A percentile compares a stretch with the other conserved stretches of the same genome.
Evolutionary conservation across 2,797 vertebrate species (phyloP).

Genomic region (Cossypha heuglini): DNA sequence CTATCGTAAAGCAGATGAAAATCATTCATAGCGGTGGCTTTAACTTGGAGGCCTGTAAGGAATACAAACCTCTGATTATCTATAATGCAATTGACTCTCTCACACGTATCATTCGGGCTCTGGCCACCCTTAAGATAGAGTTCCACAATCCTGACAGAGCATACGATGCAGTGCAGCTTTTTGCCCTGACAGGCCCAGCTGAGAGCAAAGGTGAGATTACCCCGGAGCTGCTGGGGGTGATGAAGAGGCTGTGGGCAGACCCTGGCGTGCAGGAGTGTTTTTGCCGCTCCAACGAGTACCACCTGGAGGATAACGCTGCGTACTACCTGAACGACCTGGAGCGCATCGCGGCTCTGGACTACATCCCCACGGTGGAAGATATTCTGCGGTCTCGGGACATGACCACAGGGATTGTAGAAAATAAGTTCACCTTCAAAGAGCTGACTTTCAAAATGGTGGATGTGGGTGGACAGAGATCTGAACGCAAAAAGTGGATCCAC

Average conservation of each 20-base stretch:
- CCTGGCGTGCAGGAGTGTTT: constrained; percentile 96
- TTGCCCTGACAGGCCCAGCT: constrained; percentile 94
- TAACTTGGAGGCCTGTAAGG: constrained; percentile 97
- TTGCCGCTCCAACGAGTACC: constrained; percentile 96
- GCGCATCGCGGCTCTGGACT: constrained; percentile 91
- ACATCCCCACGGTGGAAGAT: constrained; percentile 97
- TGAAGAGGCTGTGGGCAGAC: constrained; percentile 96
- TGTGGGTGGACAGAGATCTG: constrained; percentile 95
- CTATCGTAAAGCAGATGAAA: constrained; percentile 99
- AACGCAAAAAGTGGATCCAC: constrained; percentile 99
- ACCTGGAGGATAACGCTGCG: constrained; percentile 99
- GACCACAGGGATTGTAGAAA: constrained; percentile 99
- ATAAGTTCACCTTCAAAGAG: constrained; percentile 99
- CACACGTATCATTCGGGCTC: constrained; percentile 95
- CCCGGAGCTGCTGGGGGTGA: constrained; percentile 91
- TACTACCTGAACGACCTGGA: constrained; percentile 99
- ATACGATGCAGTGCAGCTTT: constrained; percentile 96
- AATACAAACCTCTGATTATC: constrained; percentile 97
- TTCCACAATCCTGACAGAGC: constrained; percentile 96
- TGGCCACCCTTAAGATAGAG: constrained; percentile 94
- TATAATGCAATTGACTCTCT: constrained; percentile 99
- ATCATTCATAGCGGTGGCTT: constrained; percentile 98
- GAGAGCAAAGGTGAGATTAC: constrained; percentile 99
- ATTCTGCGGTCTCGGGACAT: constrained; percentile 98
- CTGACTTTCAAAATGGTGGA: constrained; percentile 99